Base-by-base conservation (phyloP, 1,140 invertebrate genomes). In the Diorhabda carinulata region DNA sequence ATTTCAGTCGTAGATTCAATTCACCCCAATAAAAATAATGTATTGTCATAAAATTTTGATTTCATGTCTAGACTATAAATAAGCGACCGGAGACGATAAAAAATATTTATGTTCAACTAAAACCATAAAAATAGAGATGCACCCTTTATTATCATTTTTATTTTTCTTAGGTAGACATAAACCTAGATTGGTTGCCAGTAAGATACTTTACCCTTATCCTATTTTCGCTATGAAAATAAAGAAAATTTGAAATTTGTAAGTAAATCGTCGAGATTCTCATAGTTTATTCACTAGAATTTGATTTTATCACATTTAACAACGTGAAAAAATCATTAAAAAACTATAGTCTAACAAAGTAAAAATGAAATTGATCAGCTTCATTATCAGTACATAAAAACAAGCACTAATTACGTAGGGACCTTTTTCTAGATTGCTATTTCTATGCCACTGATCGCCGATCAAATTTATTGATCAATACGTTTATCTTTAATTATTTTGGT, bases 51-150 rank as follows among this genome's bases (percentile, higher is more conserved):
- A 67, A 67, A 59, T 25, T 52, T 3, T 56, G 10, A 10, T 60
- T 66, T 60, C 57, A 52, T 59, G 65, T 60, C 65, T 5, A 9
- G 10, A 59, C 65, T 60, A 67, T 67, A 59, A 67, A 67, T 67
- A 47, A 59, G 43, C 42, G 65, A 67, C 58, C 59, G 6, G n/a
- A 43, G 65, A 43, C 65, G 57, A 67, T 67, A 67, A 67, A 67
- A 60, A 67, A 45, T 67, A 67, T 67, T 67, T 67, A 67, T 60
- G 58, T 60, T 59, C 41, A 67, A 60, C 65, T 60, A 67, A 43
- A 41, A 43, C 65, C 57, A 44, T 67, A 67, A 67, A 59, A 60
- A 67, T 45, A 8, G 57, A n/a, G 65, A 60, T 64, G 57, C 65
- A 60, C 56, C 65, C 65, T 60, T 66, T 64, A 64, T 42, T 43